Percentiles rank a stretch among this genome's conserved stretches.
Conservation (phyloP, 2,113 vertebrate species). For the Haliaeetus leucogaster region DNA sequence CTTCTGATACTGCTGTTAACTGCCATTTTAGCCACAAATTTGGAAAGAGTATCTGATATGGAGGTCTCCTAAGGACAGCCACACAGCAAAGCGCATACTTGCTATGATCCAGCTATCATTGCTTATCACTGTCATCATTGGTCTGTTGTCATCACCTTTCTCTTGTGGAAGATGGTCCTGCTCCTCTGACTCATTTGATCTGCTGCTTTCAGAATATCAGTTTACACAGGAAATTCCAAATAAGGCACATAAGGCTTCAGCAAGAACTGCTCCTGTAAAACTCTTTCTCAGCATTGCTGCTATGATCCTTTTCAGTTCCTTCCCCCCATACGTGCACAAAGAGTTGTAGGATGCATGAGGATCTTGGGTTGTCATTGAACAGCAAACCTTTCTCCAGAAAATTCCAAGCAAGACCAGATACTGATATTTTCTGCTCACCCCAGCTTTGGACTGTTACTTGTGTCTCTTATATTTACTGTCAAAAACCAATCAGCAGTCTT, state of each 20-base stretch:
- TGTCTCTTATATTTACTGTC: not conserved
- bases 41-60: not conserved
- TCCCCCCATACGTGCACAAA: not conserved
- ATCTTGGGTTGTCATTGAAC: not conserved
- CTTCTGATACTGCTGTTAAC: not conserved
- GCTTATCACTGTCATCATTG: not conserved
- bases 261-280: not conserved
- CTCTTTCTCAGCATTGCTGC: not conserved
- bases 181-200: not conserved
- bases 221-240: not conserved
- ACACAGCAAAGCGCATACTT: not conserved
- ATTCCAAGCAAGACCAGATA: not conserved
- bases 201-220: not conserved
- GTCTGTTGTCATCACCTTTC: not conserved
- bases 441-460: not conserved
- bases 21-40: not conserved
- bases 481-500: not conserved
- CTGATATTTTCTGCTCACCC: not conserved
- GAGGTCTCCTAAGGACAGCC: not conserved
- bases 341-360: not conserved
- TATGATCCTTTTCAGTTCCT: not conserved
- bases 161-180: not conserved
- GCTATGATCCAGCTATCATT: not conserved
- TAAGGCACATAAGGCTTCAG: not conserved
- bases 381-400: not conserved